Base-by-base conservation (phyloP, 2,888 invertebrate species). In the Tribolium freemani region DNA sequence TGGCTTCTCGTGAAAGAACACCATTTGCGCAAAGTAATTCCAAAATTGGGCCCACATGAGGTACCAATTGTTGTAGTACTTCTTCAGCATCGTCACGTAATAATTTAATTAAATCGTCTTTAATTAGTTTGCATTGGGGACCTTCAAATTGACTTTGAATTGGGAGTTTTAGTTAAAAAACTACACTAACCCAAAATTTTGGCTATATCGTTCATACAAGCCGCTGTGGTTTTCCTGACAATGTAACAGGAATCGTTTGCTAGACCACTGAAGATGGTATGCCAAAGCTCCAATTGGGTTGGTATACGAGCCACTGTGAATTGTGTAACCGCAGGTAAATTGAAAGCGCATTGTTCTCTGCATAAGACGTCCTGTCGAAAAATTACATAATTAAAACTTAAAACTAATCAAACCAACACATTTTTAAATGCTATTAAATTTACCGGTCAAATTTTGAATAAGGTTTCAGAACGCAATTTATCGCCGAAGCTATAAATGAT, bases 61-160 rank as follows among this genome's bases (percentile, higher is more conserved):
- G 89, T 69, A 91, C 88, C 51, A 92, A 79, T 51, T 88, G 89
- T 78, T 90, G 88, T 53, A 91, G 83, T 13, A 92, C 91, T 83
- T 91, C 91, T 77, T 91, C 88, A 10, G 88, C 88, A 76, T 91
- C 91, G 82, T 92, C 92, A 74, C 89, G 87, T 46, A 92, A 81
- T 63, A 92, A 85, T 72, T 87, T 87, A n/a, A 91, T 87, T 51
- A 92, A 83, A 73, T 91, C 91, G 16, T 83, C 79, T 77, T 89
- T 88, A 68, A 91, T 83, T 44, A 87, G 76, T 71, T 83, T 83
- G 78, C 84, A 84, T 75, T 87, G 84, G 45, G 83, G 75, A 70
- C 87, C 88, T 84, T 86, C 3, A 57, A 54, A 54, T 13, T 2
- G 3, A 51, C 20, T 51, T 16, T 16, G 1, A 2, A 16, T 1